phyloP scores from a whole-genome alignment of 1,140 invertebrate species.

The Leptopilina boulardi region DNA sequence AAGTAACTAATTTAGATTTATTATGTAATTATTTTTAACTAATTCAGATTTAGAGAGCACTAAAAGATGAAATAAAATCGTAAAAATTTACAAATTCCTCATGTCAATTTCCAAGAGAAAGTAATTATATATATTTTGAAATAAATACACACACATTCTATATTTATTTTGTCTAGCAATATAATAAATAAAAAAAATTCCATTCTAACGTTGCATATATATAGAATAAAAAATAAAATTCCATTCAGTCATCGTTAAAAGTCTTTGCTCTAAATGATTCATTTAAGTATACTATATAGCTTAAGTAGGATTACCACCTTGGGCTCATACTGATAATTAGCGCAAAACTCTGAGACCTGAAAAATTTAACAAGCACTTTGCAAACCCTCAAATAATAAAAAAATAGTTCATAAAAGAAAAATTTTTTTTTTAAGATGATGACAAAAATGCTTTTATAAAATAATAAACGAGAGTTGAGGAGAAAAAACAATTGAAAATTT shows the following conservation, averaged over 20 bases:
- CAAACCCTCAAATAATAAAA: background rate
- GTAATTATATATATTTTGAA: too few species aligned
- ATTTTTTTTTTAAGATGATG: background rate
- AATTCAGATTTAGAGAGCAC: too few species aligned
- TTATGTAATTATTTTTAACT: too few species aligned
- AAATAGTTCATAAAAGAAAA: constrained; percentile 10
- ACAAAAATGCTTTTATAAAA: background rate
- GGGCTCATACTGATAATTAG: constrained; percentile 27
- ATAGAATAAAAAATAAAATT: constrained; percentile 5
- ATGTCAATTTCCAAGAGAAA: too few species aligned
- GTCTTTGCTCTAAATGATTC: constrained; percentile 29
- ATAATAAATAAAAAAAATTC: background rate
- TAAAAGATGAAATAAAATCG: too few species aligned
- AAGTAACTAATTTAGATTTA: too few species aligned
- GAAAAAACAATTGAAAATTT: background rate
- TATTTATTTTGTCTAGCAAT: too few species aligned
- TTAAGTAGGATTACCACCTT: constrained; percentile 29
- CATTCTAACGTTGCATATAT: background rate
- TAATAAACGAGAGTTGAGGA: background rate
- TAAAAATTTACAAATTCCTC: too few species aligned
- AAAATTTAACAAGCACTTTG: constrained; percentile 30
- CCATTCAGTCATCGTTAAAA: constrained; percentile 19
- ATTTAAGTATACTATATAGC: constrained; percentile 17
- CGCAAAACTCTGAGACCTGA: constrained; percentile 9
- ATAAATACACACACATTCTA: too few species aligned